Conservation (phyloP, 92 coral and sea anemone species). For the Plumapathes pennacea region DNA sequence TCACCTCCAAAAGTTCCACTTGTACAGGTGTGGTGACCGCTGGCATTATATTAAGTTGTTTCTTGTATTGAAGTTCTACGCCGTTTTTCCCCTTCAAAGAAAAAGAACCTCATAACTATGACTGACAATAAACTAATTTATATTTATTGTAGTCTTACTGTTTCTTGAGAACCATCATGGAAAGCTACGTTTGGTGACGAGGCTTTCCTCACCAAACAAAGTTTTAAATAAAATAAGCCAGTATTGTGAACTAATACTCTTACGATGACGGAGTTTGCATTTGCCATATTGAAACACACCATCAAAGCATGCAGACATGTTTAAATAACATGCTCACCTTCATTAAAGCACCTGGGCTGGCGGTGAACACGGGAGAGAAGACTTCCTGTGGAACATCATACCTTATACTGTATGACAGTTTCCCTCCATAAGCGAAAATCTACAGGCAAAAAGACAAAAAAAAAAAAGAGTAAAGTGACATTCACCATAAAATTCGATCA, state of each 20-base stretch:
- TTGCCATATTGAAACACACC: too few species aligned
- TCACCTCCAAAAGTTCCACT: constrained; percentile 58
- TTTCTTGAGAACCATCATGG: too few species aligned
- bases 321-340: constrained; percentile 62
- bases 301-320: too few species aligned
- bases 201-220: too few species aligned
- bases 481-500: too few species aligned
- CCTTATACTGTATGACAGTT: constrained; percentile 35
- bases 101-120: neutral
- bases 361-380: constrained; percentile 54
- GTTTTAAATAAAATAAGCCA: too few species aligned
- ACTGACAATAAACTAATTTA: too few species aligned
- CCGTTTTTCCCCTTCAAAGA: constrained; percentile 63
- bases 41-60: constrained; percentile 51
- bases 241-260: too few species aligned
- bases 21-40: constrained; percentile 22
- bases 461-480: too few species aligned
- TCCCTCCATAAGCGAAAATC: constrained; percentile 80
- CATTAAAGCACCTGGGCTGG: constrained; percentile 64
- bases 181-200: too few species aligned
- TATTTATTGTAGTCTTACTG: too few species aligned
- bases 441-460: constrained; percentile 6
- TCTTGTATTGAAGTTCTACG: constrained; percentile 49
- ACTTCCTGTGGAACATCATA: constrained; percentile 62
- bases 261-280: too few species aligned